Conservation (phyloP, 2,113 vertebrate species). For the Mormoops blainvillei region DNA sequence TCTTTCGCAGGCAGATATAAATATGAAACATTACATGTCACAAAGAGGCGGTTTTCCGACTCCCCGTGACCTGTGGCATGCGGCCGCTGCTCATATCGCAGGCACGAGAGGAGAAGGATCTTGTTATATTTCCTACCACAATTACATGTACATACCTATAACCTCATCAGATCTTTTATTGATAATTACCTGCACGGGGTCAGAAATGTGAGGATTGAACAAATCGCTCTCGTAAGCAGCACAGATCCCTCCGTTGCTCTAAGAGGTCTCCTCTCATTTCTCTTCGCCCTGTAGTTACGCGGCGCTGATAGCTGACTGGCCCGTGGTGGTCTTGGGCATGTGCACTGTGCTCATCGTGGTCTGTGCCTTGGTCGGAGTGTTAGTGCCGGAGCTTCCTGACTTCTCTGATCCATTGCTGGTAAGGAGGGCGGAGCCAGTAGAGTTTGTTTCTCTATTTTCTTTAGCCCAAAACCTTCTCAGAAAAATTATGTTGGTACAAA, state of each 20-base stretch:
- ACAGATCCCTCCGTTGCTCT: neutral
- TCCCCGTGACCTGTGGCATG: neutral
- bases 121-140: neutral
- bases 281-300: slow-evolving; percentile 85
- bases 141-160: neutral
- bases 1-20: neutral
- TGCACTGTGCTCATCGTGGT: slow-evolving; percentile 95
- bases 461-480: neutral
- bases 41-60: neutral
- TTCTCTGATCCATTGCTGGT: slow-evolving; percentile 98
- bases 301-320: slow-evolving; percentile 96
- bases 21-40: neutral
- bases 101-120: neutral
- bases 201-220: neutral
- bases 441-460: neutral
- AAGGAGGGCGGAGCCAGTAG: slow-evolving; percentile 67
- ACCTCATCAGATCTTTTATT: neutral
- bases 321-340: slow-evolving; percentile 94
- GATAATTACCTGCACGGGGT: neutral
- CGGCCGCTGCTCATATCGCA: neutral
- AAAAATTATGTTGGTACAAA: neutral
- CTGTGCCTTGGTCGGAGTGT: slow-evolving; percentile 92
- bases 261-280: neutral
- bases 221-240: neutral
- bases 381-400: slow-evolving; percentile 95